Conservation (phyloP, 1,140 invertebrate genomes). For the Pseudomyrmex sp. region DNA sequence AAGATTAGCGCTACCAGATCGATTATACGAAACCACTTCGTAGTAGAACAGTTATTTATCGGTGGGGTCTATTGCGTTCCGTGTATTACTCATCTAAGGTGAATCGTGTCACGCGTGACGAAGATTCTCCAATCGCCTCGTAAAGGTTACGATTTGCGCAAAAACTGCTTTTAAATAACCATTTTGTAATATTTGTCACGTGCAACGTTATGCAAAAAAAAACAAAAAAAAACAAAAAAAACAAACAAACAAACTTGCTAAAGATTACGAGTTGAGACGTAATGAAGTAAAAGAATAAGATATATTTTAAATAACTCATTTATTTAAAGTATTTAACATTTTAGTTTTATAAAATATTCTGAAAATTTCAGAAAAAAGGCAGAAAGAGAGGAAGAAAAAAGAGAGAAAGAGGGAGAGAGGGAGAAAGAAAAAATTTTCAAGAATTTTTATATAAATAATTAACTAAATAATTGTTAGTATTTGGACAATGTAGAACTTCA, state of each 20-base stretch:
- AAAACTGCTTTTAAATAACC: constrained; percentile 21
- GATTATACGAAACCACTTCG: neutral
- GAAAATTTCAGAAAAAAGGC: too few relatives aligned
- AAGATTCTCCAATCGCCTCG: neutral
- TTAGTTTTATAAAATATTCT: too few relatives aligned
- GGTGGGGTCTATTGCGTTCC: constrained; percentile 1
- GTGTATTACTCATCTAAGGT: constrained; percentile 31
- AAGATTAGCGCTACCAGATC: neutral
- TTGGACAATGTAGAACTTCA: too few relatives aligned
- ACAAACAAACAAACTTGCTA: neutral
- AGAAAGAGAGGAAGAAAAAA: too few relatives aligned
- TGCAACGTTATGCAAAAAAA: neutral
- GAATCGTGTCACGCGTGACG: neutral
- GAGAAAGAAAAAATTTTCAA: too few relatives aligned
- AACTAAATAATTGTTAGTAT: neutral
- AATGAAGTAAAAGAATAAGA: constrained; percentile 1
- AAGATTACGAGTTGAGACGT: neutral
- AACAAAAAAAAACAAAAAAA: too few relatives aligned
- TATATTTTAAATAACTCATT: neutral
- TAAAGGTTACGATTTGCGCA: constrained; percentile 43
- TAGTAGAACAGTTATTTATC: constrained; percentile 27
- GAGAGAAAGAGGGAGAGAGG: too few relatives aligned
- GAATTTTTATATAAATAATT: too few relatives aligned
- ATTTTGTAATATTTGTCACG: constrained; percentile 33
- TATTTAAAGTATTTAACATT: too few relatives aligned